Percentiles rank a stretch among this genome's conserved stretches.
Evolutionary conservation across 2,113 vertebrate genomes (phyloP).

Genomic region (Tor tambroides): DNA sequence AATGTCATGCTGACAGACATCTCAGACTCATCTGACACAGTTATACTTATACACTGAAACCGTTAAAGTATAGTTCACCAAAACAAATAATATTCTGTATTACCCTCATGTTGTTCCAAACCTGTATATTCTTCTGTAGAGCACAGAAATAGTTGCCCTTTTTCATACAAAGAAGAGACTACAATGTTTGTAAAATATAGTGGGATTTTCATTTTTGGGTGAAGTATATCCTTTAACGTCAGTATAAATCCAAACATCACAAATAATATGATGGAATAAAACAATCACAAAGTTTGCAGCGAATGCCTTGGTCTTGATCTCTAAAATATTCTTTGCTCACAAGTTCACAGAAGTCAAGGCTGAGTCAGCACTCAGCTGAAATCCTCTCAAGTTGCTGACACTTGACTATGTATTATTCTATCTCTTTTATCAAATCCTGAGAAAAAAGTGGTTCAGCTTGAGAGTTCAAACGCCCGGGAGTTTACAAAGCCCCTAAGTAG

Average conservation of each 20-base stretch:
- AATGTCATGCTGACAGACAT: not conserved
- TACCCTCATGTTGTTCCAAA: not conserved
- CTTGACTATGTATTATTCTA: constrained; percentile 55
- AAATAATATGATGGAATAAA: not conserved
- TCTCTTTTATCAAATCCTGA: constrained; percentile 51
- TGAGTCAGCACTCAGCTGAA: constrained; percentile 60
- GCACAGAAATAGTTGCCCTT: not conserved
- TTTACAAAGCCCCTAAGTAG: constrained; percentile 4
- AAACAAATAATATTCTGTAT: not conserved
- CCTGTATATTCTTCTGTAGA: not conserved
- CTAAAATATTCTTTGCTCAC: constrained; percentile 35
- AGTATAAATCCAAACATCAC: not conserved
- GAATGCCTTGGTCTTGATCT: constrained; percentile 25
- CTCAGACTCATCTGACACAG: not conserved
- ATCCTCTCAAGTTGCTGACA: constrained; percentile 59
- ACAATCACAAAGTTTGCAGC: not conserved
- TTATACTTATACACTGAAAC: not conserved
- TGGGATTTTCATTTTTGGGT: not conserved
- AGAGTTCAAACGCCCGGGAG: constrained; percentile 53
- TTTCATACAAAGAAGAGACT: not conserved
- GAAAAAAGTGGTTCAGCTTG: constrained; percentile 40
- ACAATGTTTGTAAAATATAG: not conserved
- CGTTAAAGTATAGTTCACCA: not conserved
- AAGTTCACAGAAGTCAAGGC: constrained; percentile 58
- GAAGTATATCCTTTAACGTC: not conserved